Evolutionary conservation across 2,113 vertebrate genomes (phyloP), one percentile per base, ranked within the genome.

Genomic region (Poeciliopsis occidentalis): DNA sequence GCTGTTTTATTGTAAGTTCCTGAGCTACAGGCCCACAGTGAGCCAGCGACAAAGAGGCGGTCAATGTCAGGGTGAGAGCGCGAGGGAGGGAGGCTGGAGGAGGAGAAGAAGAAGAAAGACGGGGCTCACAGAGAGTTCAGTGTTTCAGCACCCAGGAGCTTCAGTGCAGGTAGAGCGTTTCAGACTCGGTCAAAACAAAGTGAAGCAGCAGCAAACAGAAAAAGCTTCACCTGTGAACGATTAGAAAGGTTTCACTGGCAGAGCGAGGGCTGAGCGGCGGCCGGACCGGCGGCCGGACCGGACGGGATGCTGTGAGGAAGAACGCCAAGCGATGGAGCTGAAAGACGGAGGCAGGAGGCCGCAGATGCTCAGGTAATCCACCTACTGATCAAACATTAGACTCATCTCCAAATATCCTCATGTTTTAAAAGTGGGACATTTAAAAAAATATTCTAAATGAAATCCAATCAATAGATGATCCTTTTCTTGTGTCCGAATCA

Each of bases 301-400:
- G 73, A 78, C 76, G 78, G 76, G 88, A 88, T 88, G 87, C 87
- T 88, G 77, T 89, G 88, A 89, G 81, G 80, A 84, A 44, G 26
- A 6, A 15, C 70, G 87, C 85, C 84, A 90, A 90, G 88, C 73
- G 87, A 92, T 92, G 91, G 89, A 91, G 82, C 75, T 75, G 13
- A 82, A 86, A 73, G 69, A 64, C 64, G 66, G 31, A 69, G 83
- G 73, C 86, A 89, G 87, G 81, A 71, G 75, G 64, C 61, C 75
- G 37, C 85, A 69, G 65, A 75, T 88, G 85, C 60, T 90, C 87
- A 93, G 92, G 92, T 93, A 90, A 72, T 37, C 34, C 34, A 37
- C 34, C 34, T 37, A 11, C 34, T 11, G 34, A 37, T 2, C 34
- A 37, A 34, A 34, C 32, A 34, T 8, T 1, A 34, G 7, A 34